Evolutionary conservation across 2,888 invertebrate species (phyloP).

Genomic region (Malthinus seriepunctatus): DNA sequence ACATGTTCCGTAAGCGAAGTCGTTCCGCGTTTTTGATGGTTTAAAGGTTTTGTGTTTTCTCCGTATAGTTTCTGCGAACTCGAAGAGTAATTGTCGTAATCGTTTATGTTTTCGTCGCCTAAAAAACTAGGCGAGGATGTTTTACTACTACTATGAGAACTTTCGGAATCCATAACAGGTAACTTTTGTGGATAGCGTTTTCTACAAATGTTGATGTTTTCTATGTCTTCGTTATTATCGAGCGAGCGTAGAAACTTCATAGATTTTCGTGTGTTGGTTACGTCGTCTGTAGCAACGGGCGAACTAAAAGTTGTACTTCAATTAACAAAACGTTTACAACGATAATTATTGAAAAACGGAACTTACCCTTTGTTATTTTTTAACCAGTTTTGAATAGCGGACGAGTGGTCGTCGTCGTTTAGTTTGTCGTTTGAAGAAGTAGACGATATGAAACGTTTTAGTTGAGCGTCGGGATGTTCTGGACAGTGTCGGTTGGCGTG

Average conservation of each 20-base stretch:
- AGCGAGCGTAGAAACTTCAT: conserved; percentile 10
- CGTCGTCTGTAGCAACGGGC: not conserved
- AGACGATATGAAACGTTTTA: conserved; percentile 46
- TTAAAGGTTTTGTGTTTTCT: conserved; percentile 7
- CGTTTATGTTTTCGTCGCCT: conserved; percentile 19
- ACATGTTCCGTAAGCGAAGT: conserved; percentile 23
- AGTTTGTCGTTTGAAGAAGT: conserved; percentile 52
- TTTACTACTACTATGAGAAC: conserved; percentile 23
- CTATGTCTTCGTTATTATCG: conserved; percentile 11
- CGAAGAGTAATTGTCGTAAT: conserved; percentile 8
- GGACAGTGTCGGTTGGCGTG: conserved; percentile 78
- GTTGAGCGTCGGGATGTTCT: conserved; percentile 67
- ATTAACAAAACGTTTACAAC: no score
- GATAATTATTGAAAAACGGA: no score
- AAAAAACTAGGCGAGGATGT: conserved; percentile 15
- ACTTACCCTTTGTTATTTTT: conserved; percentile 54
- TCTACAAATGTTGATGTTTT: conserved; percentile 15
- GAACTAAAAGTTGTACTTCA: conserved; percentile 4
- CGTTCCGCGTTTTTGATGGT: conserved; percentile 35
- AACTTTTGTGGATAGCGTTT: conserved; percentile 16
- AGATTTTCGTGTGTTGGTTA: conserved; percentile 17
- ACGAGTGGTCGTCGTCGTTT: conserved; percentile 36
- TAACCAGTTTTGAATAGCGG: conserved; percentile 49
- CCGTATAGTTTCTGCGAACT: conserved; percentile 1
- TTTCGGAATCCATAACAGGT: conserved; percentile 23